Conservation (phyloP, 2,113 vertebrate species). For the Gymnobelideus leadbeateri region DNA sequence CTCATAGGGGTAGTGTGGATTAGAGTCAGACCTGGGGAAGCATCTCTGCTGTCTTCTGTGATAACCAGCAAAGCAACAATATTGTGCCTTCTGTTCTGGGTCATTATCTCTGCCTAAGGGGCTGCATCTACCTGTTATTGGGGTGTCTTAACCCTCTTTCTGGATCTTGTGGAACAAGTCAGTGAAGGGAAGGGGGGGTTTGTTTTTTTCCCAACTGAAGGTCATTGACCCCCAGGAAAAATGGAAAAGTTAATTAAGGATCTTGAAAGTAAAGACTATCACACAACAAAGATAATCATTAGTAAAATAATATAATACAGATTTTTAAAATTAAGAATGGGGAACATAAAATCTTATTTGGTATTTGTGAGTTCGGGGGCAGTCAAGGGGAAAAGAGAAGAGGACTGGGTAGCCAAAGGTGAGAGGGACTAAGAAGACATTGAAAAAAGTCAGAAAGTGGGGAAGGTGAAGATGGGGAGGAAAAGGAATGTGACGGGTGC, state of each 20-base stretch:
- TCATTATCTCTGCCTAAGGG: neutral
- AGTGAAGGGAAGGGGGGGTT: neutral
- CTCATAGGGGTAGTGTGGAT: neutral
- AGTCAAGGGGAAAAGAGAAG: neutral
- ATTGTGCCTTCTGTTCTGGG: neutral
- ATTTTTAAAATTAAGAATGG: neutral
- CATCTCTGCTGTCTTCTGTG: neutral
- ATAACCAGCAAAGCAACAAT: neutral
- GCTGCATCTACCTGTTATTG: neutral
- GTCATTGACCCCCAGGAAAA: neutral
- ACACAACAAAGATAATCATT: neutral
- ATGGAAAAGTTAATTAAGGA: neutral
- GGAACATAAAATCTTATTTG: neutral
- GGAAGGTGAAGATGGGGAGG: neutral
- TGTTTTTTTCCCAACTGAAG: neutral
- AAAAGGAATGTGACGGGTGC: neutral
- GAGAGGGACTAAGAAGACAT: neutral
- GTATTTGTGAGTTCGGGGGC: neutral
- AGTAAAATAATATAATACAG: neutral
- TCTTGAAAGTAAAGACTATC: neutral
- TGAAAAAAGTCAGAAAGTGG: neutral
- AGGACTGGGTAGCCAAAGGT: neutral
- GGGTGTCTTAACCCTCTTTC: neutral
- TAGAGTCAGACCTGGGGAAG: slow-evolving; percentile 34
- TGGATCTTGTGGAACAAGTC: neutral